A percentile compares a stretch with the other conserved stretches of the same genome.
These are phyloP conservation scores for Odontothrips loti DNA, from an alignment of 2,888 invertebrate genomes.

Conservation along the genomic window DNA sequence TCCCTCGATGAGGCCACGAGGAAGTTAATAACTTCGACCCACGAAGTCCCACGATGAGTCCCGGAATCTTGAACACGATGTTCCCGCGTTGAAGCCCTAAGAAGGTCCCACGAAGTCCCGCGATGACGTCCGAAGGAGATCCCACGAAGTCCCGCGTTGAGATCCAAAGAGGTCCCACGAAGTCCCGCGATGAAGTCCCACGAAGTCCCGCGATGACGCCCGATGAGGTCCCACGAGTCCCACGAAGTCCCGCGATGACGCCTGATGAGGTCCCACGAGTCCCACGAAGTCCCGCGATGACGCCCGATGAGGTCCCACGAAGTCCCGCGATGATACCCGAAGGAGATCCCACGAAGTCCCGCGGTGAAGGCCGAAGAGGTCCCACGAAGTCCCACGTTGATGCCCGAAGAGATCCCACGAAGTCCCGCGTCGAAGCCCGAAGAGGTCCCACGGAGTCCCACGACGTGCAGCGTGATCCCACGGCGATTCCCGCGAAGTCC, in stretches of 20 bases:
- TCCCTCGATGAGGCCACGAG: background rate
- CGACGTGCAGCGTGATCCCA: background rate
- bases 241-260: background rate
- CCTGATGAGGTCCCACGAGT: background rate
- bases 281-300: conserved; percentile 11
- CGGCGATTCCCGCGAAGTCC: background rate
- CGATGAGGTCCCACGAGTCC: background rate
- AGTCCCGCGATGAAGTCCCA: background rate
- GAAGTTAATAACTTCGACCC: background rate
- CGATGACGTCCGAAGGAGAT: background rate
- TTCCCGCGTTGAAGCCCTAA: background rate
- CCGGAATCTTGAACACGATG: background rate
- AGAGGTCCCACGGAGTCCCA: background rate
- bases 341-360: background rate
- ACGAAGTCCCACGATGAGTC: background rate
- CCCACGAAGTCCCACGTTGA: conserved; percentile 8
- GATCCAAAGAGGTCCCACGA: background rate
- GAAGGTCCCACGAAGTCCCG: background rate
- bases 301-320: background rate
- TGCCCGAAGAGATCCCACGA: conserved; percentile 1
- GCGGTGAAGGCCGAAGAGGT: background rate
- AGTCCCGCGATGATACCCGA: background rate
- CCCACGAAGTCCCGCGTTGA: conserved; percentile 10
- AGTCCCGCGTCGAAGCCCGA: background rate
- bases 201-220: background rate